Conservation (phyloP, 1,140 invertebrate genomes). For the Achroia grisella region DNA sequence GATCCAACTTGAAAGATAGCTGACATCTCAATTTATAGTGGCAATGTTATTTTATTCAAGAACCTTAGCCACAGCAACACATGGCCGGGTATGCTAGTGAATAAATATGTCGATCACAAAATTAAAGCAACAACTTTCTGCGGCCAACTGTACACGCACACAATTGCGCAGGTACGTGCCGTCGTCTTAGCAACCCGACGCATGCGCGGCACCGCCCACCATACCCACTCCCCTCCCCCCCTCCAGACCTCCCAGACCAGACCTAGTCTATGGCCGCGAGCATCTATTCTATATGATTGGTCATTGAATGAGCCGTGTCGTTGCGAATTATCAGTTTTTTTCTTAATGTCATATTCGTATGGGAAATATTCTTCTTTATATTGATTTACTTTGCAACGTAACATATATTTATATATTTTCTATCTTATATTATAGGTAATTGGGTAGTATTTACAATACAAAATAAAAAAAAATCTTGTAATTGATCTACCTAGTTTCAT, state of each 20-base stretch:
- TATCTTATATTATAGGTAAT: no score
- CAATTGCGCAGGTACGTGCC: slow-evolving; percentile 47
- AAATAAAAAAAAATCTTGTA: no score
- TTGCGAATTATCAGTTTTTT: slow-evolving; percentile 2
- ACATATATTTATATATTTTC: no score
- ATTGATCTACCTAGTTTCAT: no score
- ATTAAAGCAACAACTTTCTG: background rate
- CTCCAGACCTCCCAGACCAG: slow-evolving; percentile 12
- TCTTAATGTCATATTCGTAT: background rate
- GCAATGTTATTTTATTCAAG: no score
- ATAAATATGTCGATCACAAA: background rate
- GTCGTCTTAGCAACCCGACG: slow-evolving; percentile 65
- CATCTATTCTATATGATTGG: slow-evolving; percentile 60
- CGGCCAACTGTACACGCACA: slow-evolving; percentile 29
- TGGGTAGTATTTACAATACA: no score
- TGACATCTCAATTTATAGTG: no score
- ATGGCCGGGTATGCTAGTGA: no score
- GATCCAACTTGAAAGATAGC: no score
- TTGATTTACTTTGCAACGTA: no score
- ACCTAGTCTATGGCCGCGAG: slow-evolving; percentile 15
- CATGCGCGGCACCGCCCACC: slow-evolving; percentile 64
- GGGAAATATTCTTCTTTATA: no score
- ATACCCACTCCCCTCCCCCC: slow-evolving; percentile 23
- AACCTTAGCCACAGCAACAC: no score
- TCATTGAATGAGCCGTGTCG: slow-evolving; percentile 36